Evolutionary conservation across 2,113 vertebrate species (phyloP).

Genomic region (Vidua chalybeata): DNA sequence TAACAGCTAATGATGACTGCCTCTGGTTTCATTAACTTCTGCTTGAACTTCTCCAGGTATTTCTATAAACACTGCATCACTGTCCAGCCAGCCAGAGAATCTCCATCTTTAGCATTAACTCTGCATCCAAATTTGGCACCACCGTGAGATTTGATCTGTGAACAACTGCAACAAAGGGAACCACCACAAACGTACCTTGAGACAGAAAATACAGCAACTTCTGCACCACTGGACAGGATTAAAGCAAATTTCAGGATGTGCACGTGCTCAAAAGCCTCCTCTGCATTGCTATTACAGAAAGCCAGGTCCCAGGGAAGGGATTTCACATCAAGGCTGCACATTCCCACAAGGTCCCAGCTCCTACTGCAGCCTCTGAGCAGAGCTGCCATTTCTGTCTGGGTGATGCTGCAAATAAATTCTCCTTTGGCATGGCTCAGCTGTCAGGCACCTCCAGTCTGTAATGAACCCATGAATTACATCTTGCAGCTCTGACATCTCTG

Average conservation of each 20-base stretch:
- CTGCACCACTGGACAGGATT: not conserved
- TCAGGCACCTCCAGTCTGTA: slow-evolving; percentile 77
- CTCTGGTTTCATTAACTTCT: slow-evolving; percentile 74
- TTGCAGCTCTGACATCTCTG: slow-evolving; percentile 76
- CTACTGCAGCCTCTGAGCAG: slow-evolving; percentile 39
- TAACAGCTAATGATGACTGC: slow-evolving; percentile 68
- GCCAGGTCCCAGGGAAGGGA: not conserved
- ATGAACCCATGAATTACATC: slow-evolving; percentile 84
- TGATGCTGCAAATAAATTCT: slow-evolving; percentile 77
- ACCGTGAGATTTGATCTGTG: not conserved
- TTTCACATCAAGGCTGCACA: slow-evolving; percentile 41
- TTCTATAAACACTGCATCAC: slow-evolving; percentile 54
- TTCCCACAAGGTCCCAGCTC: slow-evolving; percentile 25
- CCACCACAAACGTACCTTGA: not conserved
- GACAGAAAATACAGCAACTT: not conserved
- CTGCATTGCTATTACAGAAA: not conserved
- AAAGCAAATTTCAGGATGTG: not conserved
- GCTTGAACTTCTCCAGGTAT: slow-evolving; percentile 61
- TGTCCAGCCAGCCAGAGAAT: slow-evolving; percentile 36
- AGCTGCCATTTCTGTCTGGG: slow-evolving; percentile 71
- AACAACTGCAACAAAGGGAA: not conserved
- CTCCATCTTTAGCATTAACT: not conserved
- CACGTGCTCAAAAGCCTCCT: not conserved
- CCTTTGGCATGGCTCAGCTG: slow-evolving; percentile 81
- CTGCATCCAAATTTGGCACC: not conserved